Base-by-base conservation (phyloP, 2,888 invertebrate species). In the Rhagonycha lutea region DNA sequence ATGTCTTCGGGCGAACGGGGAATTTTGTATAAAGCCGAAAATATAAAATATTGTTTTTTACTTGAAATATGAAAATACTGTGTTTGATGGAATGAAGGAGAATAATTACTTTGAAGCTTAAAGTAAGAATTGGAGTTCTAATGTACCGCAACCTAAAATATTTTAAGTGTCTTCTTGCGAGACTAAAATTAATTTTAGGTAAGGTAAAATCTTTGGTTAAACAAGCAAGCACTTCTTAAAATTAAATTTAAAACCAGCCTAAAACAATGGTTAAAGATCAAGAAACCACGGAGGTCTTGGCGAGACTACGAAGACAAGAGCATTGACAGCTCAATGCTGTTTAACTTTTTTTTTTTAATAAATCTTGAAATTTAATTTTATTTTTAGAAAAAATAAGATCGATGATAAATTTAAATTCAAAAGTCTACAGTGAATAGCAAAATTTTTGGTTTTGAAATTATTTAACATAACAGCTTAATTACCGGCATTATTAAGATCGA, bases 241-340 rank as follows among this genome's bases (percentile, higher is more conserved):
- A 72, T 63, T 24, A 28, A 67, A 24, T 63, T 67, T 67, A 72
- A 72, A 72, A 72, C 71, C 60, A 60, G 63, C 65, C 60, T 63
- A 72, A 70, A 72, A 72, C 65, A 72, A 65, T 67, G 47, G 71
- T 65, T 29, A 72, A 72, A 47, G 71, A 72, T 63, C 24, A 67
- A 28, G 14, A 60, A 60, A 32, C 23, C 71, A 18, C 24, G 71
- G 71, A 60, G 71, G 71, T 72, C 71, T 65, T 72, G 24, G 24
- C 71, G 67, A 72, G 65, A 67, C 32, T 72, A 18, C 47, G 23
- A 72, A 65, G 71, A 72, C 63, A 72, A 63, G 70, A 47, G 65
- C 71, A 72, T 60, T 72, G 71, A 72, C 71, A 72, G 71, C 71
- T 72, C 71, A 72, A 72, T 72, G 71, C 71, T 72, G 24, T 24